Percentiles rank a stretch among this genome's conserved stretches.
Conservation (phyloP, 2,797 vertebrate species). For the Artibeus jamaicensis region DNA sequence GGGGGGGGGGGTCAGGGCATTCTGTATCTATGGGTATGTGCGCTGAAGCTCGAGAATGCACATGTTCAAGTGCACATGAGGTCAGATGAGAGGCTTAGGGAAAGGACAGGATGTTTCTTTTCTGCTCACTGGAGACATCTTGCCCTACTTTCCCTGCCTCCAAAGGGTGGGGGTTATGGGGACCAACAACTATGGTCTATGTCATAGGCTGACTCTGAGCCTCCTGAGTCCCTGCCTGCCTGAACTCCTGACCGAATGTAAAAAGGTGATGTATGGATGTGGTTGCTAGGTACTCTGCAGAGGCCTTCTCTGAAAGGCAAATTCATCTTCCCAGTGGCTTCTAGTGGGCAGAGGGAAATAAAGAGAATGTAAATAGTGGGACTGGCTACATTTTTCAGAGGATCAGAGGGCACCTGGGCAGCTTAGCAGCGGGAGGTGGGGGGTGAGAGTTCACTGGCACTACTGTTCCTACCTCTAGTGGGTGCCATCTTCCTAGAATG, state of each 20-base stretch:
- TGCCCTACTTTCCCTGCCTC: slow-evolving; percentile 31
- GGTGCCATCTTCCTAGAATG: neutral
- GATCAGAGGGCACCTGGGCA: neutral
- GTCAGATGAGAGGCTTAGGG: neutral
- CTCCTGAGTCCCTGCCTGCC: neutral
- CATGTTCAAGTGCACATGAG: neutral
- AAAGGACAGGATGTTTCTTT: neutral
- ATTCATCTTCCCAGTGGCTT: slow-evolving; percentile 44
- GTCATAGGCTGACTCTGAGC: neutral
- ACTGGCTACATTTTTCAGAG: neutral
- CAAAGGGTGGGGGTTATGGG: neutral
- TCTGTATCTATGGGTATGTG: neutral
- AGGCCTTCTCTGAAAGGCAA: slow-evolving; percentile 21
- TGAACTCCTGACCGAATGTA: slow-evolving; percentile 8
- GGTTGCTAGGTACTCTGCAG: neutral
- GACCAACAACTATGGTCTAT: neutral
- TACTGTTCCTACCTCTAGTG: neutral
- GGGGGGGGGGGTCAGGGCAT: no score
- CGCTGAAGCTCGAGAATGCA: neutral
- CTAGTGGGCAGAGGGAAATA: neutral
- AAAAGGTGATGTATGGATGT: slow-evolving; percentile 1
- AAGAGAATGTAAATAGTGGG: neutral
- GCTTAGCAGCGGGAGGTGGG: no score
- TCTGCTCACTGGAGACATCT: neutral
- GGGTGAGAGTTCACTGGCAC: neutral